A percentile compares a stretch with the other conserved stretches of the same genome.
Evolutionary conservation across 2,888 invertebrate species (phyloP).

Genomic region (Pristionchus japonicus): DNA sequence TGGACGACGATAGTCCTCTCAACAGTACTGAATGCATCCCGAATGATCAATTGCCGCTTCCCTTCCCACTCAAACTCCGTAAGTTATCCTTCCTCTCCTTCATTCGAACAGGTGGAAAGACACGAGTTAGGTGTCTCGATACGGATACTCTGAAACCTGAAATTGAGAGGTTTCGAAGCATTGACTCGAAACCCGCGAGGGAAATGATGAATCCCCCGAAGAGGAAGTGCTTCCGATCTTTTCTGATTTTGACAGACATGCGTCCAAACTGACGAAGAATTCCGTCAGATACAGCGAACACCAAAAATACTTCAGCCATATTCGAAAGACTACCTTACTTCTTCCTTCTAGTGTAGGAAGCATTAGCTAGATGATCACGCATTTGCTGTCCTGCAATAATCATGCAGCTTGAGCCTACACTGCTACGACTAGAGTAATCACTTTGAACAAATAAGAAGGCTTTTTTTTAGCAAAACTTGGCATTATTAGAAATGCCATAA

Average conservation of each 20-base stretch:
- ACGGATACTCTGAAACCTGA: background rate
- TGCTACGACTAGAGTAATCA: no score
- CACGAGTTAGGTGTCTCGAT: background rate
- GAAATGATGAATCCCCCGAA: background rate
- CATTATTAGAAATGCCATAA: background rate
- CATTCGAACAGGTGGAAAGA: background rate
- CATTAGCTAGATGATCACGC: no score
- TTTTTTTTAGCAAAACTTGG: no score
- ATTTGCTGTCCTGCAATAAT: no score
- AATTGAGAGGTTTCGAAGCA: background rate
- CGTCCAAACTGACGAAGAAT: background rate
- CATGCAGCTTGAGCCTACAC: no score
- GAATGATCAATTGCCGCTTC: background rate
- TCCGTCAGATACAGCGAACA: background rate
- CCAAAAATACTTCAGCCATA: background rate
- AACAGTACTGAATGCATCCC: background rate
- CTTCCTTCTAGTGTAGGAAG: background rate
- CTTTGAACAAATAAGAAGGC: no score
- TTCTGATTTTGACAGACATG: background rate
- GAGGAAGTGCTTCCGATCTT: background rate
- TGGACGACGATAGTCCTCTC: background rate
- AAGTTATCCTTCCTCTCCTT: background rate
- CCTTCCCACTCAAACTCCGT: conserved; percentile 34
- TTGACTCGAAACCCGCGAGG: background rate
- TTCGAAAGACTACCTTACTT: background rate